These are phyloP conservation scores for Chloroceryle aenea DNA, from an alignment of 2,113 vertebrate genomes.

Conservation along the genomic window DNA sequence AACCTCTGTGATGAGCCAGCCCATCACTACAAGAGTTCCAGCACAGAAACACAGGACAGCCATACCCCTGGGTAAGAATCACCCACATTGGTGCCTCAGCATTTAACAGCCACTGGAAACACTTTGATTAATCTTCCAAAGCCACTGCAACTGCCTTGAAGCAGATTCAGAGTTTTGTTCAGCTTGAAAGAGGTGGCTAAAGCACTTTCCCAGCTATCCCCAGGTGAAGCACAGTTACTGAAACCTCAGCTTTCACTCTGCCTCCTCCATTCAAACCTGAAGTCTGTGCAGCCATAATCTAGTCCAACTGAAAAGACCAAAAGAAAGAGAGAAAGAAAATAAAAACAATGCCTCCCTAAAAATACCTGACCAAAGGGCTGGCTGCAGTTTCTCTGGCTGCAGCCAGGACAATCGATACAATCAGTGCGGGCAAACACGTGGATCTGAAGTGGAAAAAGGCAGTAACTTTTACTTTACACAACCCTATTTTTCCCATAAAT, in stretches of 20 bases:
- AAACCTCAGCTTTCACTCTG: neutral
- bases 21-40: neutral
- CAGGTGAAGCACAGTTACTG: neutral
- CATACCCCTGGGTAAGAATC: neutral
- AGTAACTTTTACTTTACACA: neutral
- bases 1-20: neutral
- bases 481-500: neutral
- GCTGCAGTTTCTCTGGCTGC: neutral
- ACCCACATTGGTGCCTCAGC: neutral
- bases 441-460: neutral
- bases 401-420: neutral
- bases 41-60: neutral
- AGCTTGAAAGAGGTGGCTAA: neutral
- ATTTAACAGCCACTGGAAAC: neutral
- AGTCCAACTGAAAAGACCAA: neutral
- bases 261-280: neutral
- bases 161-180: neutral
- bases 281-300: neutral
- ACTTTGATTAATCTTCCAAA: neutral
- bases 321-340: neutral
- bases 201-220: neutral
- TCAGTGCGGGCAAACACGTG: rapidly evolving
- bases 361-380: neutral
- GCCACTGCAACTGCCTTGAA: neutral
- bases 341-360: neutral